These are phyloP conservation scores for Hemistola chrysoprasaria DNA, from an alignment of 2,888 invertebrate species.

Conservation along the genomic window DNA sequence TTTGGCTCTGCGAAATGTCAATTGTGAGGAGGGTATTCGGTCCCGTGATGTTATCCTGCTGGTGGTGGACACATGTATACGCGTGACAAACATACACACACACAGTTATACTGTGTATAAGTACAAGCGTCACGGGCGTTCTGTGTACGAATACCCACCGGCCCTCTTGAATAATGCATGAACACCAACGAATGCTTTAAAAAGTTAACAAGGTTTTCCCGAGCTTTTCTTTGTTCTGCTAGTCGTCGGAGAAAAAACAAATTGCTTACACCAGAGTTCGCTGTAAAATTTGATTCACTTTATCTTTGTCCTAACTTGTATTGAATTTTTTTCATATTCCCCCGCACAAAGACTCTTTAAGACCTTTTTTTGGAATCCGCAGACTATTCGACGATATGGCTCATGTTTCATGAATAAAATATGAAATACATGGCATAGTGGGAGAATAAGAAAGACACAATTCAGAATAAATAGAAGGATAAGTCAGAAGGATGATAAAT, in stretches of 20 bases:
- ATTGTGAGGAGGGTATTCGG: conserved; percentile 65
- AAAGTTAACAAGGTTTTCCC: conserved; percentile 78
- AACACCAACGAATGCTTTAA: conserved; percentile 72
- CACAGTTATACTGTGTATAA: conserved; percentile 25
- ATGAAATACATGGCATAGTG: too few species aligned
- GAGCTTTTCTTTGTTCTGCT: conserved; percentile 74
- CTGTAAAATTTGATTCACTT: conserved; percentile 43
- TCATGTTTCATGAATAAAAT: conserved; percentile 13
- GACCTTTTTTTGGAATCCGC: conserved; percentile 3
- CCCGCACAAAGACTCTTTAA: conserved; percentile 4
- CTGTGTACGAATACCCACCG: conserved; percentile 42
- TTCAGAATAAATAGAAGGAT: conserved; percentile 15
- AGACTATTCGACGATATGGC: conserved; percentile 4
- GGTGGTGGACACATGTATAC: conserved; percentile 49
- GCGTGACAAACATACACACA: conserved; percentile 44
- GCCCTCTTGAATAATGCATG: conserved; percentile 71
- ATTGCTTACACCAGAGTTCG: conserved; percentile 57
- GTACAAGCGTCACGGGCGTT: conserved; percentile 23
- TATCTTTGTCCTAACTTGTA: conserved; percentile 9
- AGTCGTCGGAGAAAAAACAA: conserved; percentile 64
- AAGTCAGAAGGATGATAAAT: conserved; percentile 18
- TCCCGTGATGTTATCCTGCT: conserved; percentile 48
- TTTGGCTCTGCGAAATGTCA: conserved; percentile 68
- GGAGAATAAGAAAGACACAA: conserved; percentile 11
- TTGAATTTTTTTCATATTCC: conserved; percentile 4